Conservation (phyloP, 2,888 invertebrate genomes). For the Brenthis hecate region DNA sequence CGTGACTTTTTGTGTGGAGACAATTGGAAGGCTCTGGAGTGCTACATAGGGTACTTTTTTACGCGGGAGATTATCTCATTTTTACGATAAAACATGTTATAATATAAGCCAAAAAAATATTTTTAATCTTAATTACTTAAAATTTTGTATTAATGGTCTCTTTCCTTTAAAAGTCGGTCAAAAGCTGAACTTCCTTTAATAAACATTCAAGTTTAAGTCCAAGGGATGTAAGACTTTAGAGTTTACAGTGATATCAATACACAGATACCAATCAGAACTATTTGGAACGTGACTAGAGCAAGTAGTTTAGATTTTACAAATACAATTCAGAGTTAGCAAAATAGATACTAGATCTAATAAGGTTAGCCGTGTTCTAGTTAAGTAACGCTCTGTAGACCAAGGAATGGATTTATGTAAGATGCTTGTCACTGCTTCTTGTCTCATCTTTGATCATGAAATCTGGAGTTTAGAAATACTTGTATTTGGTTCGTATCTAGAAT, state of each 20-base stretch:
- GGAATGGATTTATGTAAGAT: slow-evolving; percentile 6
- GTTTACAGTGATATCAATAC: slow-evolving; percentile 4
- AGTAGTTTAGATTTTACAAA: slow-evolving; percentile 22
- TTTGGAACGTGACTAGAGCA: slow-evolving; percentile 29
- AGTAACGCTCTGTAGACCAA: slow-evolving; percentile 7
- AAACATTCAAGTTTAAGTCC: slow-evolving; percentile 9
- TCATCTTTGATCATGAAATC: slow-evolving; percentile 4
- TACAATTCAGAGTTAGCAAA: slow-evolving; percentile 17
- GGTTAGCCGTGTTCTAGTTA: slow-evolving; percentile 4
- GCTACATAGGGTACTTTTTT: too few relatives aligned
- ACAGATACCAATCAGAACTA: slow-evolving; percentile 26
- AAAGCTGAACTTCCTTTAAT: neutral
- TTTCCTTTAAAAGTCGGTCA: too few relatives aligned
- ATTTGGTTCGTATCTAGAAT: neutral
- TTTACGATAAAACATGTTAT: too few relatives aligned
- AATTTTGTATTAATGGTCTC: too few relatives aligned
- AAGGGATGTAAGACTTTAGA: slow-evolving; percentile 5
- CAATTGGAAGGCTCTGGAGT: too few relatives aligned
- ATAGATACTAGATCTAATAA: slow-evolving; percentile 21
- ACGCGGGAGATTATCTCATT: too few relatives aligned
- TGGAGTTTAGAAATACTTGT: neutral
- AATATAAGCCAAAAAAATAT: too few relatives aligned
- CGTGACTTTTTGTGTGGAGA: too few relatives aligned
- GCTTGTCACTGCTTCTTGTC: slow-evolving; percentile 5
- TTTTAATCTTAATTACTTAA: too few relatives aligned